A percentile compares a stretch with the other conserved stretches of the same genome.
These are phyloP conservation scores for Scaptomyza flava DNA, from an alignment of 2,888 invertebrate species.

Conservation along the genomic window DNA sequence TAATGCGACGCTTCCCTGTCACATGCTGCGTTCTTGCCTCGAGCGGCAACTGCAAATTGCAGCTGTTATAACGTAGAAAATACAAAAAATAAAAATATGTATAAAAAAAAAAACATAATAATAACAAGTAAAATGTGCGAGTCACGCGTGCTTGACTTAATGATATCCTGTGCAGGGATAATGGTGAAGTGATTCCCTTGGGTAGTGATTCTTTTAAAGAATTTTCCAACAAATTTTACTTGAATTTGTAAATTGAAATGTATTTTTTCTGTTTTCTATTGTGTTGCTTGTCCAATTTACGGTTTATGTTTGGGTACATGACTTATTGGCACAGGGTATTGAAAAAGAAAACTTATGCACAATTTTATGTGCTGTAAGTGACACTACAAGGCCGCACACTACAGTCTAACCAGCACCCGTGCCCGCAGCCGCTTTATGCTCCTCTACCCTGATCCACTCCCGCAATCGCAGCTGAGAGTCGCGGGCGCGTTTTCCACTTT, in stretches of 20 bases:
- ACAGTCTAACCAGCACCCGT: slow-evolving; percentile 9
- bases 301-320: not conserved
- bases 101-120: slow-evolving; percentile 40
- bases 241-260: not conserved
- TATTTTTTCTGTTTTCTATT: not conserved
- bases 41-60: slow-evolving; percentile 73
- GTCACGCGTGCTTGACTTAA: not conserved
- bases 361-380: slow-evolving; percentile 74
- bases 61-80: slow-evolving; percentile 59
- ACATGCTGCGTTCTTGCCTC: slow-evolving; percentile 58
- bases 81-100: slow-evolving; percentile 19
- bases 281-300: not conserved
- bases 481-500: slow-evolving; percentile 56
- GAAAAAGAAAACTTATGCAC: slow-evolving; percentile 16
- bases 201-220: accelerated
- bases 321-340: slow-evolving; percentile 24
- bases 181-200: not conserved
- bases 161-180: not conserved
- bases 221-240: not conserved
- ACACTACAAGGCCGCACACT: slow-evolving; percentile 70
- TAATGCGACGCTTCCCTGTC: slow-evolving; percentile 61
- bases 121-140: slow-evolving; percentile 32
- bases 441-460: slow-evolving; percentile 7
- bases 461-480: slow-evolving; percentile 25
- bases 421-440: not conserved